Conservation (phyloP, 2,113 vertebrate species). For the Ceuthmochares aereus region DNA sequence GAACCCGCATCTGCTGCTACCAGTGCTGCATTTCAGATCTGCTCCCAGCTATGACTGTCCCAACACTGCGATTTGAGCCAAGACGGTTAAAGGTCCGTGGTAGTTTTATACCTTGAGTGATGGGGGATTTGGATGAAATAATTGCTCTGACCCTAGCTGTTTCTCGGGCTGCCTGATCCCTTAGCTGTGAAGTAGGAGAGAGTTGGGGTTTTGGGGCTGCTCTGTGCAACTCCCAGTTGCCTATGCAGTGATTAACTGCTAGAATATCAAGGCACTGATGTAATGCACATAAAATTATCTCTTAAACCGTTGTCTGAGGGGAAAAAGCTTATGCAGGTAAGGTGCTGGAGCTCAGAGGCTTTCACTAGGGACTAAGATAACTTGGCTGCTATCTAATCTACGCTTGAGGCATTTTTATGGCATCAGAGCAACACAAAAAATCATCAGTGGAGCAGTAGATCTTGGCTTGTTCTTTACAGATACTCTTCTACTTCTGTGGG, state of each 20-base stretch:
- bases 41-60: not conserved
- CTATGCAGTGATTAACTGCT: not conserved
- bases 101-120: not conserved
- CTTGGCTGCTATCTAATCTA: not conserved
- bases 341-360: not conserved
- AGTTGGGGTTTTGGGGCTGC: not conserved
- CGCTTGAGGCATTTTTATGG: not conserved
- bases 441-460: not conserved
- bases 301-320: not conserved
- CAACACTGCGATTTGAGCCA: not conserved
- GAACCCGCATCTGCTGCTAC: not conserved
- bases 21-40: fast-evolving
- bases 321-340: not conserved
- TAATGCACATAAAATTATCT: not conserved
- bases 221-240: not conserved
- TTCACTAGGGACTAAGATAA: not conserved
- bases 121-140: not conserved
- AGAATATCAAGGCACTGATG: not conserved
- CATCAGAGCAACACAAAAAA: not conserved
- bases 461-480: not conserved
- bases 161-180: not conserved
- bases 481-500: not conserved
- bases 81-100: not conserved
- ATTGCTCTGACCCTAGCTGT: not conserved
- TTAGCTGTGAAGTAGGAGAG: not conserved